phyloP scores from a whole-genome alignment of 2,888 invertebrate genomes.

The Andrena haemorrhoa region DNA sequence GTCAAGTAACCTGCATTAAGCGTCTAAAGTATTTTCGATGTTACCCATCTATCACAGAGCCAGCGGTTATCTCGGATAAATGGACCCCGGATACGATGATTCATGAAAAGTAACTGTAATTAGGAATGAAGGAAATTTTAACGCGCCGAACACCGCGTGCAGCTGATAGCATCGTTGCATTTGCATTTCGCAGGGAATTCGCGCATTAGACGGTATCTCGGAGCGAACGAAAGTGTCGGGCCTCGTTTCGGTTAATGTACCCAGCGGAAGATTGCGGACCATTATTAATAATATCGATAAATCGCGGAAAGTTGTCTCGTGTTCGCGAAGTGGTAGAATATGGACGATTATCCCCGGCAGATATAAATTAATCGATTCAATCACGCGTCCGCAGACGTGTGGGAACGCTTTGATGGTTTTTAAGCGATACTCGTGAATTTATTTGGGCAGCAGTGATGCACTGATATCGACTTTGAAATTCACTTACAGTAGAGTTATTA shows the following conservation, averaged over 20 bases:
- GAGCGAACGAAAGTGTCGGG: constrained; percentile 17
- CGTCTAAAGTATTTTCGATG: constrained; percentile 30
- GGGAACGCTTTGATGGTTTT: no score
- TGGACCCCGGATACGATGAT: constrained; percentile 31
- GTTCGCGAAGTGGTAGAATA: no score
- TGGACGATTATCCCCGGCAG: background rate
- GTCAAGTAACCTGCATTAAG: constrained; percentile 14
- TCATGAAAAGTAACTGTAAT: constrained; percentile 39
- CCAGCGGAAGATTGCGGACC: background rate
- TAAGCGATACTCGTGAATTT: no score
- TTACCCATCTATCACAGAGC: constrained; percentile 27
- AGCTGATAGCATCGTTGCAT: constrained; percentile 27
- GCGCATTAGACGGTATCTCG: constrained; percentile 9
- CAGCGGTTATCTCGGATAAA: constrained; percentile 20
- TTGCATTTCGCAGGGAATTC: constrained; percentile 5
- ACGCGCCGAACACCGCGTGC: constrained; percentile 15
- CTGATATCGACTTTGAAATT: no score
- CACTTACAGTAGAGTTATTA: no score
- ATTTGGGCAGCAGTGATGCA: no score
- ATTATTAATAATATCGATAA: constrained; percentile 20
- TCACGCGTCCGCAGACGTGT: no score
- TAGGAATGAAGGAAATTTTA: constrained; percentile 24
- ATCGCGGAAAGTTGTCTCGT: background rate
- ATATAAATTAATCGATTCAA: background rate
- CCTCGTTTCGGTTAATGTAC: constrained; percentile 7